Percentiles rank a stretch among this genome's conserved stretches.
Evolutionary conservation across 2,113 vertebrate genomes (phyloP).

Genomic region (Laterallus jamaicensis): DNA sequence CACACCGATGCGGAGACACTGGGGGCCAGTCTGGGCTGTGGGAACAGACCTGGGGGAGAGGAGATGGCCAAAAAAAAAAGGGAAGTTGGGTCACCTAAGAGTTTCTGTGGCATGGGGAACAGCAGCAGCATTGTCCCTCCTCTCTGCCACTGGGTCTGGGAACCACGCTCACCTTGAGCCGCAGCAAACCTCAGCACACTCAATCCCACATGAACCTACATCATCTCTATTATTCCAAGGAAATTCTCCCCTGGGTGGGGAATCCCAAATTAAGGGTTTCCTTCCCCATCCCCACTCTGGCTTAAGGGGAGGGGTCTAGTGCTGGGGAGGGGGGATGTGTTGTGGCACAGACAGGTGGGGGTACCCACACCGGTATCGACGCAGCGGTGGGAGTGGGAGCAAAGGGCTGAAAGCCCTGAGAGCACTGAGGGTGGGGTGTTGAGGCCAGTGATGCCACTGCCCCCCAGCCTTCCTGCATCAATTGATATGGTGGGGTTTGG

Average conservation of each 20-base stretch:
- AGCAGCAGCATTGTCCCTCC: background rate
- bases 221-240: background rate
- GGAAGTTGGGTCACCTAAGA: fast-evolving
- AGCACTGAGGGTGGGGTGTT: background rate
- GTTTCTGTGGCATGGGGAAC: fast-evolving
- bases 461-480: background rate
- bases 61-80: background rate
- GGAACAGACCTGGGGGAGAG: background rate
- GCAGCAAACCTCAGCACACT: fast-evolving
- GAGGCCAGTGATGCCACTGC: fast-evolving
- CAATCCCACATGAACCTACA: background rate
- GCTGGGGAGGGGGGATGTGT: background rate
- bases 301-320: background rate
- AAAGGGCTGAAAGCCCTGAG: fast-evolving
- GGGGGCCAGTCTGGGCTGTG: fast-evolving
- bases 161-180: background rate
- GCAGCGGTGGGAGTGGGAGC: fast-evolving
- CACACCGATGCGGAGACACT: fast-evolving
- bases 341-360: background rate
- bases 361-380: fast-evolving
- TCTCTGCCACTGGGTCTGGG: background rate
- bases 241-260: background rate
- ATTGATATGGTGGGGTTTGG: background rate
- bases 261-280: background rate
- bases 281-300: background rate